These are phyloP conservation scores for Cydia splendana DNA, from an alignment of 1,140 invertebrate species.

Conservation along the genomic window DNA sequence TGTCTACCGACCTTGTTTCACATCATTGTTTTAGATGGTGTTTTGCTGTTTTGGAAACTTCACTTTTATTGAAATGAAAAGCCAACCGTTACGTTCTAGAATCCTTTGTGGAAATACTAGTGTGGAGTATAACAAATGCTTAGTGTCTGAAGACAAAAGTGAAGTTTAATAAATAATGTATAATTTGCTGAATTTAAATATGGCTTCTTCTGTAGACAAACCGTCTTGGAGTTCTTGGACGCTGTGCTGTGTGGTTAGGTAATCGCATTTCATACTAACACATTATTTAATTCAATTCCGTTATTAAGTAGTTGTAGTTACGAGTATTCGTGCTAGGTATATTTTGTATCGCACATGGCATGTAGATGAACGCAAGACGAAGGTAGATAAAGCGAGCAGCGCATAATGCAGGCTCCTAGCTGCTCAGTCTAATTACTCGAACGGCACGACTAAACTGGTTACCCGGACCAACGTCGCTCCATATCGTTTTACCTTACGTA, in stretches of 20 bases:
- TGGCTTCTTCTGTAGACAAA: constrained; percentile 1
- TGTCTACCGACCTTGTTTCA: neutral
- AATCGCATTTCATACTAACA: neutral
- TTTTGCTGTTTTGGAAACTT: neutral
- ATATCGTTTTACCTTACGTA: constrained; percentile 39
- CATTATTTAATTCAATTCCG: neutral
- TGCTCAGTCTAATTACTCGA: constrained; percentile 72
- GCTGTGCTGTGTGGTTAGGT: neutral
- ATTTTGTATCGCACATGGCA: neutral
- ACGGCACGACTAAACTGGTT: constrained; percentile 63
- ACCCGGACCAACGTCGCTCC: constrained; percentile 43
- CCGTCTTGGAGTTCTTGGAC: neutral
- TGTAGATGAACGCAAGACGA: neutral
- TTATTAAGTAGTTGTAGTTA: neutral
- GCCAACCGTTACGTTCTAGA: constrained; percentile 63
- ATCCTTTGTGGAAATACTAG: constrained; percentile 60
- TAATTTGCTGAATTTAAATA: constrained; percentile 30
- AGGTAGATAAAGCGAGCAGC: constrained; percentile 54
- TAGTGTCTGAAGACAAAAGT: constrained; percentile 50
- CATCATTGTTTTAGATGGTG: neutral
- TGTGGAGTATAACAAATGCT: constrained; percentile 46
- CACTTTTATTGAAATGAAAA: constrained; percentile 39
- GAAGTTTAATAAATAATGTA: constrained; percentile 43
- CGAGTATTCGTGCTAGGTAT: neutral
- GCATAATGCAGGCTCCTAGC: constrained; percentile 48